Evolutionary conservation across 2,888 invertebrate species (phyloP), one percentile per base, ranked within the genome.

Genomic region (Drosophila neonasuta): DNA sequence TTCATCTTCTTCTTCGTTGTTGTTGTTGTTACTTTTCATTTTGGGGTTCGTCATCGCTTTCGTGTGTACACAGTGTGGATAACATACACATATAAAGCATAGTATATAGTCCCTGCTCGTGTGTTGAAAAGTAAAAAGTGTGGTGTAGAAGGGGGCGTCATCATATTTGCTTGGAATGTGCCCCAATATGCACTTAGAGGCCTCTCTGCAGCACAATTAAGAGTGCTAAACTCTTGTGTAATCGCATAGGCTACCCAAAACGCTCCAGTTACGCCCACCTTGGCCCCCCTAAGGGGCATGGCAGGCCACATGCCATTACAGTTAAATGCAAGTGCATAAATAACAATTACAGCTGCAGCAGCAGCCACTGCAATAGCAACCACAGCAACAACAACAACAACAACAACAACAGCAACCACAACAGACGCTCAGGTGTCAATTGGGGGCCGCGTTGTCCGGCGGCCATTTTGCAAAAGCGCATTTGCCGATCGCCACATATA

Each of bases 311-410:
- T 79, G 75, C 82, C 68, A 87, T 87, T 85, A 80, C 81, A 82
- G 80, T 77, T 74, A 85, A 86, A 85, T 87, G 86, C 83, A 79
- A 87, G 74, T 78, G 83, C 85, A 86, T 86, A 87, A 86, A 86
- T 87, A 87, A 87, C 85, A 87, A 87, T 87, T 86, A 83, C 86
- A 78, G 80, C 66, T 69, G 72, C 70, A 51, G 49, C 68, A 54
- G 71, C 71, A 69, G 48, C 54, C 52, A 55, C 65, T 52, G 54
- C 60, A 36, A 44, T 55, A 57, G 55, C 60, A 36, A 46, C n/a
- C n/a, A n/a, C 55, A 54, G 48, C 44, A 36, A 46, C 57, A 54
- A 45, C 44, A 64, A 30, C 52, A 67, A 51, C 49, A 68, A 50
- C 64, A 74, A 60, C 64, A 68, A 52, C 58, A 68, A 46, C 50